Evolutionary conservation across 1,140 invertebrate genomes (phyloP).

Genomic region (Zaprionus inermis): DNA sequence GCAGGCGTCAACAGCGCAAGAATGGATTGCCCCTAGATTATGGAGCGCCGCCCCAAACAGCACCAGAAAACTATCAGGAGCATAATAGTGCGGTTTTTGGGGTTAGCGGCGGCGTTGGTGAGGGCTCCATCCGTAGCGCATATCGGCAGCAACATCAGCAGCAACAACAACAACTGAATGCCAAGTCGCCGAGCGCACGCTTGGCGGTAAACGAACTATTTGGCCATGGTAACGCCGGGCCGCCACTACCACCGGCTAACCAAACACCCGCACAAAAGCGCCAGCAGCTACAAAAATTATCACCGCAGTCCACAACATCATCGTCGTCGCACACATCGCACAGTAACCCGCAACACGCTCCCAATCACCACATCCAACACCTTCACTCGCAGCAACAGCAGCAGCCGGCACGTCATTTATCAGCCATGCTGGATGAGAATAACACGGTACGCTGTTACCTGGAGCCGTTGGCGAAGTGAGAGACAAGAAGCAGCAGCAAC

Average conservation of each 20-base stretch:
- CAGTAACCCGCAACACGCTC: slow-evolving; percentile 59
- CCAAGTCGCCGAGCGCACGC: slow-evolving; percentile 73
- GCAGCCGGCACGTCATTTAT: slow-evolving; percentile 86
- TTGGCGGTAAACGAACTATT: slow-evolving; percentile 82
- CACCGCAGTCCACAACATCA: slow-evolving; percentile 81
- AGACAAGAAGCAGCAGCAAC: slow-evolving; percentile 8
- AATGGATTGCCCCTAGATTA: slow-evolving; percentile 72
- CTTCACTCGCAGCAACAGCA: slow-evolving; percentile 61
- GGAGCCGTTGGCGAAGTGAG: slow-evolving; percentile 86
- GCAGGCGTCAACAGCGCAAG: slow-evolving; percentile 74
- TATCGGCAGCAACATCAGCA: slow-evolving; percentile 69
- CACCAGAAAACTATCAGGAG: slow-evolving; percentile 53
- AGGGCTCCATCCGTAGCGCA: slow-evolving; percentile 77
- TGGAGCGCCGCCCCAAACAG: slow-evolving; percentile 49
- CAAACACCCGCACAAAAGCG: slow-evolving; percentile 79
- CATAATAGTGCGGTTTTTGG: slow-evolving; percentile 81
- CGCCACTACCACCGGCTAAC: slow-evolving; percentile 80
- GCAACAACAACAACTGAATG: slow-evolving; percentile 52
- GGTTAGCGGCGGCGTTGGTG: slow-evolving; percentile 83
- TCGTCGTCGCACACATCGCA: slow-evolving; percentile 81
- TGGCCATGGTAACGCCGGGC: slow-evolving; percentile 65
- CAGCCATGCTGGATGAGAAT: slow-evolving; percentile 90
- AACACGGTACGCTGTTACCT: slow-evolving; percentile 92
- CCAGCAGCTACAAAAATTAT: slow-evolving; percentile 77
- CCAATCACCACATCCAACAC: slow-evolving; percentile 53